Base-by-base conservation (phyloP, 2,888 invertebrate genomes). In the Leucoptera coffeella region DNA sequence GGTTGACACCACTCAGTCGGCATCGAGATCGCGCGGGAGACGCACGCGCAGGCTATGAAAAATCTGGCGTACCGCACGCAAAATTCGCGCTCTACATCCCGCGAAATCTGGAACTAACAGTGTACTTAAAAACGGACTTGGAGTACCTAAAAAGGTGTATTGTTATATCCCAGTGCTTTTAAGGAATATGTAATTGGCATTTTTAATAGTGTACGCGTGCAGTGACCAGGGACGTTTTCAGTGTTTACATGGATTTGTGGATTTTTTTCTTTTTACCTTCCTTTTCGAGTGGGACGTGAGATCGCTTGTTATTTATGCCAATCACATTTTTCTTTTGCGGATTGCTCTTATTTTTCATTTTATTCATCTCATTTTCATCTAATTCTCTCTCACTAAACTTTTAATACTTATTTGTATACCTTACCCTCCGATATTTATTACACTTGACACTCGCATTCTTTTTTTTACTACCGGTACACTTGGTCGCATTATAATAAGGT, bases 151-250 rank as follows among this genome's bases (percentile, higher is more conserved):
- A n/a, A n/a, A n/a, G n/a, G n/a, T n/a, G n/a, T n/a, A n/a, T n/a
- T n/a, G n/a, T n/a, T n/a, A 38, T 13, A 26, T 10, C 12, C 38
- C 31, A 23, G 34, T 42, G 39, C 41, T 52, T 51, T 51, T 49
- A 47, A 45, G 55, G 54, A 56, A 56, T 52, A 48, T 65, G 65
- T 64, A 59, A 69, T 67, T 67, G 67, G 69, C 67, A 67, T 67
- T 55, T 46, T 51, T 49, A 59, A 58, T 24, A 19, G n/a, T n/a
- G n/a, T n/a, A n/a, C n/a, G n/a, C n/a, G n/a, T n/a, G n/a, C 23
- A 60, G 67, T 67, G 64, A 56, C 57, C 64, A 61, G 61, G 48
- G 46, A 53, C 54, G 59, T 55, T 59, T 59, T 45, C 45, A 50
- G 42, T 45, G 43, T 45, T 51, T 53, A 55, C 10, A 36, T 58